These are phyloP conservation scores for Ceyx cyanopectus DNA, from an alignment of 2,113 vertebrate species.

Conservation along the genomic window DNA sequence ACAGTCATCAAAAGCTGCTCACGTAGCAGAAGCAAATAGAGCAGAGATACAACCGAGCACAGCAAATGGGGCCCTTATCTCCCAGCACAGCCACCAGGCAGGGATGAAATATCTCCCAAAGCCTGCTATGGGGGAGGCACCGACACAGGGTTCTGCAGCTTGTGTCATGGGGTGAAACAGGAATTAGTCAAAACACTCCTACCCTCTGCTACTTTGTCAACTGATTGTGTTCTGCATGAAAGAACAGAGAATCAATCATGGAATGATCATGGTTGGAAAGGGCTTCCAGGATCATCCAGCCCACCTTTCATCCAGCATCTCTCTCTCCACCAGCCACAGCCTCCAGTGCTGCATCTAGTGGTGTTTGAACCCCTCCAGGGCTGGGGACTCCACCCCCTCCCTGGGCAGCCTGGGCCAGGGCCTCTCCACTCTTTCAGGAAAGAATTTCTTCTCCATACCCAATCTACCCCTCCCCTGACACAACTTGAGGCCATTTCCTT, in stretches of 20 bases:
- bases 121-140: neutral
- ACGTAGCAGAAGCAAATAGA: neutral
- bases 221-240: slow-evolving; percentile 15
- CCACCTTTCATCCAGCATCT: too few species aligned
- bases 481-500: too few species aligned
- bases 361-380: too few species aligned
- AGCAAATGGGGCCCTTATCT: neutral
- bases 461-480: too few species aligned
- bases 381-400: too few species aligned
- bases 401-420: too few species aligned
- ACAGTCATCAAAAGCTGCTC: slow-evolving; percentile 25
- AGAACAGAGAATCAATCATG: neutral
- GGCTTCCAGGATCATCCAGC: too few species aligned
- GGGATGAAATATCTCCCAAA: neutral
- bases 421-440: too few species aligned
- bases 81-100: neutral
- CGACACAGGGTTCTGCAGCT: neutral
- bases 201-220: neutral
- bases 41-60: neutral
- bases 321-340: too few species aligned
- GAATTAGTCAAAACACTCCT: neutral
- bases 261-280: too few species aligned
- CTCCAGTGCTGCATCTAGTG: too few species aligned
- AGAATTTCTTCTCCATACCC: too few species aligned
- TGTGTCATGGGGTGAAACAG: neutral